Evolutionary conservation across 1,140 invertebrate species (phyloP).

Genomic region (Heliothis subflexa): DNA sequence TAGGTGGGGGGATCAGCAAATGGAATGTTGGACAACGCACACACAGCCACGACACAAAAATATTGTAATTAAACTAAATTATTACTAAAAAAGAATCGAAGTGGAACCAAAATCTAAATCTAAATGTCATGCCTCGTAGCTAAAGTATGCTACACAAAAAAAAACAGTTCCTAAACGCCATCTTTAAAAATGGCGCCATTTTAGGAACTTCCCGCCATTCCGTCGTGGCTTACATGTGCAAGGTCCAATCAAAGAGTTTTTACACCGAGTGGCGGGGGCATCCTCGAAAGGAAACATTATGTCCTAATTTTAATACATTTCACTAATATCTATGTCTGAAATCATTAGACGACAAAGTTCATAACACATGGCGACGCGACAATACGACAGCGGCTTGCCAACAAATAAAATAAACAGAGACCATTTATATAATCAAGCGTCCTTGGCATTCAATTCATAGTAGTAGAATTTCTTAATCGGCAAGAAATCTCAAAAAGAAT

Average conservation of each 20-base stretch:
- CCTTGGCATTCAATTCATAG: background rate
- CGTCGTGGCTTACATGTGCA: constrained; percentile 10
- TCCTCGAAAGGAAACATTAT: background rate
- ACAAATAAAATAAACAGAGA: constrained; percentile 22
- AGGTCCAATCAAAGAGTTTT: constrained; percentile 23
- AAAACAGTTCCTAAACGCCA: constrained; percentile 1
- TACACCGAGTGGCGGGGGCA: constrained; percentile 10
- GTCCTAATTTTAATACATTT: constrained; percentile 31
- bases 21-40: constrained; percentile 35
- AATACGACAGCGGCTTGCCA: constrained; percentile 24
- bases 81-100: background rate
- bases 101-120: background rate
- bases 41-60: background rate
- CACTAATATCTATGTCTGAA: constrained; percentile 23
- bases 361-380: background rate
- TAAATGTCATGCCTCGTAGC: background rate
- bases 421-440: background rate
- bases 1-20: constrained; percentile 26
- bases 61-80: background rate
- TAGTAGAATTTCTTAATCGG: background rate
- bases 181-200: constrained; percentile 25
- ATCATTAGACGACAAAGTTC: constrained; percentile 15
- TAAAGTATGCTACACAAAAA: background rate
- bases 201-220: constrained; percentile 3
- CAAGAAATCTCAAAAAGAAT: background rate